Percentiles rank a stretch among this genome's conserved stretches.
phyloP scores from a whole-genome alignment of 1,140 invertebrate genomes.

The Calliphora vicina region DNA sequence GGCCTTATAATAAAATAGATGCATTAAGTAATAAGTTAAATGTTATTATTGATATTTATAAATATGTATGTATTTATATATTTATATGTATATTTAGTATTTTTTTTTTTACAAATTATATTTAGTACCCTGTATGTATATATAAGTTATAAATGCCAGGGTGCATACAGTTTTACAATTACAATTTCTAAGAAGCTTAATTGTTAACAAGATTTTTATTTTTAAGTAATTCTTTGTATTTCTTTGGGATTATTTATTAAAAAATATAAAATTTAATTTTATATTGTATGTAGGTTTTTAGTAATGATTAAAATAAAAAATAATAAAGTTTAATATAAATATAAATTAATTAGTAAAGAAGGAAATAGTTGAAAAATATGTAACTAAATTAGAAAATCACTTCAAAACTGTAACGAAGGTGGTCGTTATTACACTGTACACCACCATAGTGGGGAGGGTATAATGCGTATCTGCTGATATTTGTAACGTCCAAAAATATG shows the following conservation, averaged over 20 bases:
- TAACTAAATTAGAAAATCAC: too few relatives aligned
- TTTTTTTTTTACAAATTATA: constrained; percentile 1
- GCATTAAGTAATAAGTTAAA: neutral
- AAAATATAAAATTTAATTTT: neutral
- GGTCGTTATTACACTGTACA: too few relatives aligned
- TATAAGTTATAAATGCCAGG: neutral
- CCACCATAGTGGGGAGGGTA: too few relatives aligned
- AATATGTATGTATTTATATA: neutral
- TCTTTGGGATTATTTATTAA: neutral
- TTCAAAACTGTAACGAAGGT: too few relatives aligned
- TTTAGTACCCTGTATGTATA: neutral
- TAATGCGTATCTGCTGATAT: too few relatives aligned
- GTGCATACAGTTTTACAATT: neutral
- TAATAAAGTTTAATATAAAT: too few relatives aligned
- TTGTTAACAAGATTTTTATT: neutral
- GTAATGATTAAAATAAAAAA: neutral
- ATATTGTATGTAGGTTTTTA: neutral
- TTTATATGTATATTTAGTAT: neutral
- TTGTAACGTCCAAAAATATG: too few relatives aligned
- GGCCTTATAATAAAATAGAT: neutral
- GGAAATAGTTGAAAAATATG: too few relatives aligned
- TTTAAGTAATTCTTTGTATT: neutral
- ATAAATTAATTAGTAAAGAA: too few relatives aligned
- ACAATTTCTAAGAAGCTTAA: neutral
- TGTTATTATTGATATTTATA: neutral